These are phyloP conservation scores for Tachuris rubrigastra DNA, from an alignment of 2,113 vertebrate species.

Conservation along the genomic window DNA sequence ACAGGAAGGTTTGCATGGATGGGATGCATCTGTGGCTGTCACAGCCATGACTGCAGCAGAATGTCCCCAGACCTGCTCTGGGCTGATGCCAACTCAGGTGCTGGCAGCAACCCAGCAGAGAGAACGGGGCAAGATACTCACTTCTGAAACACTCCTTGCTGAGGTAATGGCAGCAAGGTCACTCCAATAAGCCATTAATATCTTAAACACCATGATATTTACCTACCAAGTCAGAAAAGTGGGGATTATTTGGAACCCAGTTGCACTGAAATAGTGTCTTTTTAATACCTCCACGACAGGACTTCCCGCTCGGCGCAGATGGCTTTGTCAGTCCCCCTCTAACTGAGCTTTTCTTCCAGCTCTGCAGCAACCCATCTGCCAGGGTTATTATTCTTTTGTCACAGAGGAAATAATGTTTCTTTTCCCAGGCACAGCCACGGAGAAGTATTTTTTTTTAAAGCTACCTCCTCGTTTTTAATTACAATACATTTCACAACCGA, in stretches of 20 bases:
- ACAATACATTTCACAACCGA: conserved; percentile 37
- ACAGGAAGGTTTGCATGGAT: accelerated
- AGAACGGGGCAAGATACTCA: neutral
- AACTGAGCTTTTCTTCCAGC: conserved; percentile 39
- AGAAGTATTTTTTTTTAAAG: conserved; percentile 57
- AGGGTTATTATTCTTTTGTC: conserved; percentile 62
- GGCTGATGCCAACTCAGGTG: neutral
- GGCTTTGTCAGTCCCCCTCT: conserved; percentile 40
- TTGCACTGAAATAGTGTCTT: neutral
- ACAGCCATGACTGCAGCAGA: accelerated
- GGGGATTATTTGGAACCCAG: conserved; percentile 7
- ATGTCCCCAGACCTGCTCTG: neutral
- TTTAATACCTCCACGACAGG: neutral
- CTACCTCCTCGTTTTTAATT: conserved; percentile 50
- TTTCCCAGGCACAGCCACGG: neutral
- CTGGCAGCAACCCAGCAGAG: neutral
- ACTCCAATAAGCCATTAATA: neutral
- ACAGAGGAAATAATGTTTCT: conserved; percentile 60
- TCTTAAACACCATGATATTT: neutral
- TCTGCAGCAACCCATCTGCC: conserved; percentile 56
- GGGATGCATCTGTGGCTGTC: neutral
- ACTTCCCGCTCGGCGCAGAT: conserved; percentile 13
- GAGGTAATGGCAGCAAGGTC: neutral
- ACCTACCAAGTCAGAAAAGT: neutral
- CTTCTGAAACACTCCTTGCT: neutral